A percentile compares a stretch with the other conserved stretches of the same genome.
These are phyloP conservation scores for Ceuthmochares aereus DNA, from an alignment of 2,113 vertebrate species.

Conservation along the genomic window DNA sequence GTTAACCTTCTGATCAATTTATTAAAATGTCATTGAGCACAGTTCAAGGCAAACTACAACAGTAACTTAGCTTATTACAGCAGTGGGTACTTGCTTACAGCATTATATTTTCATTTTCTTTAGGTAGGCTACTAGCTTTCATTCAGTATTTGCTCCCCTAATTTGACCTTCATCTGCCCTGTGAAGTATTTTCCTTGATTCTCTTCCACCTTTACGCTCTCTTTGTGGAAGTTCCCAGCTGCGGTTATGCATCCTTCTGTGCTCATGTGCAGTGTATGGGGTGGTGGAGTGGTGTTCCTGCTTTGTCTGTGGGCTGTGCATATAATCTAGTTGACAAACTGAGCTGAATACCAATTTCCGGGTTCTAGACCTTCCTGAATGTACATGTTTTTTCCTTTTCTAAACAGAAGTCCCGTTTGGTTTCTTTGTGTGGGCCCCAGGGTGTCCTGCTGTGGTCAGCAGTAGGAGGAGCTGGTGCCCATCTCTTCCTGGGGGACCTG, in stretches of 20 bases:
- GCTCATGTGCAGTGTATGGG: accelerated
- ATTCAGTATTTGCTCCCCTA: background rate
- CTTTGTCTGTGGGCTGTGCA: background rate
- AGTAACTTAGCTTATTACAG: background rate
- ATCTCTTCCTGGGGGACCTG: accelerated
- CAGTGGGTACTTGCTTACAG: background rate
- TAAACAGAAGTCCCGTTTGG: background rate
- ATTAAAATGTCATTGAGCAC: background rate
- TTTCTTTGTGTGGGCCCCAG: background rate
- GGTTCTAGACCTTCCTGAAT: background rate
- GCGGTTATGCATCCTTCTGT: accelerated
- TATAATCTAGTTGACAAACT: background rate
- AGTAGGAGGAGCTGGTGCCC: background rate
- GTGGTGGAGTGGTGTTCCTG: background rate
- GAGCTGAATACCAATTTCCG: background rate
- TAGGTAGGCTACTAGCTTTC: background rate
- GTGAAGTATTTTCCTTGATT: background rate
- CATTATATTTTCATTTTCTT: background rate
- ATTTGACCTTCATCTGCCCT: background rate
- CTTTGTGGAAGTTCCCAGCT: background rate
- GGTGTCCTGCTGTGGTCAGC: background rate
- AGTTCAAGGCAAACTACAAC: background rate
- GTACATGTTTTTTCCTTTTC: background rate
- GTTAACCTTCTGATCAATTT: background rate
- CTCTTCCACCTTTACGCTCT: background rate